These are phyloP conservation scores for Ptychodera flava DNA, from an alignment of 35 echinoderm and acorn worm genomes.

Conservation along the genomic window DNA sequence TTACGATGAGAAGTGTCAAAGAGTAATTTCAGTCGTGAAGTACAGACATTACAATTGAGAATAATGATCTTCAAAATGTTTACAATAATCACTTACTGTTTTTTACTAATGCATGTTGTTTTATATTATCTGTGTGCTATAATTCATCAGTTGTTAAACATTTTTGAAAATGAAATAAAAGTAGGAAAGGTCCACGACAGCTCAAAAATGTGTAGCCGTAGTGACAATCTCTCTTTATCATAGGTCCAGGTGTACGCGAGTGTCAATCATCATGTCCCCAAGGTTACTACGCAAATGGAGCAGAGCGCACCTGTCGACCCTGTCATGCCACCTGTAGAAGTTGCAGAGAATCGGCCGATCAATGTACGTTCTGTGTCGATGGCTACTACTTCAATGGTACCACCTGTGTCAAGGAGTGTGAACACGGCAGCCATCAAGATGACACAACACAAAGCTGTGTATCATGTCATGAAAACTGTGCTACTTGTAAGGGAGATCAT, in stretches of 20 bases:
- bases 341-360: slow-evolving; percentile 10
- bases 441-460: slow-evolving; percentile 7
- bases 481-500: slow-evolving; percentile 29
- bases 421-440: slow-evolving; percentile 19
- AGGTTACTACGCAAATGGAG: slow-evolving; percentile 42
- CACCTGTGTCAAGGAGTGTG: slow-evolving; percentile 66
- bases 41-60: no score
- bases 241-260: slow-evolving; percentile 72
- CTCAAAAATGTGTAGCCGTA: no score
- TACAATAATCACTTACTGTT: background rate
- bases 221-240: background rate
- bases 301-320: slow-evolving; percentile 26
- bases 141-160: no score
- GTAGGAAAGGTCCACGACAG: no score
- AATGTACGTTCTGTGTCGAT: slow-evolving; percentile 33
- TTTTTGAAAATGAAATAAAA: no score
- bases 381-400: slow-evolving; percentile 42
- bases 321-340: slow-evolving; percentile 40
- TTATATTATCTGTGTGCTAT: background rate
- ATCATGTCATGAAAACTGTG: slow-evolving; percentile 44
- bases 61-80: no score
- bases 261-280: slow-evolving; percentile 47
- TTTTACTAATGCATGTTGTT: background rate
- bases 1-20: no score
- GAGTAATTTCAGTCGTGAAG: no score